Evolutionary conservation across 2,888 invertebrate species (phyloP).

Genomic region (Sinodicranocentrus sp.): DNA sequence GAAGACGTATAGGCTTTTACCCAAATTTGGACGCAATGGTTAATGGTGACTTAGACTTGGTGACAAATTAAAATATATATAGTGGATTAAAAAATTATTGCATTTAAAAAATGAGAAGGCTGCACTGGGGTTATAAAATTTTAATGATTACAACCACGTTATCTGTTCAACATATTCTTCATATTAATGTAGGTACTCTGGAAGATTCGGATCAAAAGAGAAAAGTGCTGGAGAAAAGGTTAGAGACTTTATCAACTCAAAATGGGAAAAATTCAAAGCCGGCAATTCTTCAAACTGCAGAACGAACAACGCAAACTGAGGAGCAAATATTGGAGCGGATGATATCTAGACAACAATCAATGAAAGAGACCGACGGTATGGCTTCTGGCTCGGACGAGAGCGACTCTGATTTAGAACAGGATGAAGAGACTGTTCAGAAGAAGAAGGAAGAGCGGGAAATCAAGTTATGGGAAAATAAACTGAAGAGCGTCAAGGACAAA

Average conservation of each 20-base stretch:
- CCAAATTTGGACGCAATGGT: slow-evolving; percentile 11
- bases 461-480: slow-evolving; percentile 82
- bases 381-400: slow-evolving; percentile 43
- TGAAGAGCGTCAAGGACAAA: slow-evolving; percentile 82
- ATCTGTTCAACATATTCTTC: no score
- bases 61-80: no score
- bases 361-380: slow-evolving; percentile 81
- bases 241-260: slow-evolving; percentile 83
- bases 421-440: slow-evolving; percentile 81
- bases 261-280: slow-evolving; percentile 74
- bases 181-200: slow-evolving; percentile 17
- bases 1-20: no score
- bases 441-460: slow-evolving; percentile 84
- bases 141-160: no score
- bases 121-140: no score
- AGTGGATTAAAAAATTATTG: no score
- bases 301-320: slow-evolving; percentile 75
- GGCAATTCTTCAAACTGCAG: slow-evolving; percentile 72
- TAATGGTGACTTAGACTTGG: slow-evolving; percentile 31
- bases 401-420: slow-evolving; percentile 77
- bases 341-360: slow-evolving; percentile 77
- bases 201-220: slow-evolving; percentile 90
- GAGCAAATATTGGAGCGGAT: slow-evolving; percentile 73
- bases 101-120: no score
- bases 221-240: slow-evolving; percentile 86